Conservation (phyloP, 2,113 vertebrate genomes). For the Aplodontia rufa region DNA sequence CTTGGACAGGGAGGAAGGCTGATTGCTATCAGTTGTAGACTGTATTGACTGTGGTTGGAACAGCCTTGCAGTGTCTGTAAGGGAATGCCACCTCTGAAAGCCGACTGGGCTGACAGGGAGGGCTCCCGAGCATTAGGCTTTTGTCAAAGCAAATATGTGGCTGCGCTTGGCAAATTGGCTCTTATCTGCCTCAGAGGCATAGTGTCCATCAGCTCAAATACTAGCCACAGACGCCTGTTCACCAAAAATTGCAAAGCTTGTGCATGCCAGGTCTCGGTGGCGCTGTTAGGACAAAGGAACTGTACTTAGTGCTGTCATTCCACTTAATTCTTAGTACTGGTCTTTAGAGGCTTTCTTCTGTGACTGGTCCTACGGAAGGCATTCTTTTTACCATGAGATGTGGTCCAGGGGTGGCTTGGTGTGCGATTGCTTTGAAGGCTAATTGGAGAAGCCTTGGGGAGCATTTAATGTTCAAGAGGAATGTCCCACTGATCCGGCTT, state of each 20-base stretch:
- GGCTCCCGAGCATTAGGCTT: slow-evolving; percentile 36
- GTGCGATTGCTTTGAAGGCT: background rate
- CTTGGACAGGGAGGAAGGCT: background rate
- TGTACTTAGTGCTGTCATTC: background rate
- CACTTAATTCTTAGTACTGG: background rate
- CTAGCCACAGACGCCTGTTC: background rate
- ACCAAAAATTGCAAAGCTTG: background rate
- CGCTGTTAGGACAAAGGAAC: background rate
- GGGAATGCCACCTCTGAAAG: slow-evolving; percentile 44
- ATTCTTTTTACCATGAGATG: background rate
- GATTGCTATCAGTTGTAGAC: slow-evolving; percentile 68
- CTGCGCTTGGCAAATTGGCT: slow-evolving; percentile 29
- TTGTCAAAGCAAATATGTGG: background rate
- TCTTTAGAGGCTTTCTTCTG: background rate
- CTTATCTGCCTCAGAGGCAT: slow-evolving; percentile 31
- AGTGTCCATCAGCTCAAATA: background rate
- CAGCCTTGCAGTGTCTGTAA: slow-evolving; percentile 52
- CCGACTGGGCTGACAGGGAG: slow-evolving; percentile 10
- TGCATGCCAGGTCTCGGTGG: background rate
- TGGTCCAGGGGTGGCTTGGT: background rate
- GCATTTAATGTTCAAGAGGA: background rate
- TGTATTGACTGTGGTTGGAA: slow-evolving; percentile 60
- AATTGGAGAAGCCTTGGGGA: background rate
- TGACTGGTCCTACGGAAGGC: background rate
- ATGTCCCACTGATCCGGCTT: background rate